These are phyloP conservation scores for Pelmatolapia mariae DNA, from an alignment of 2,113 vertebrate species.

Conservation along the genomic window DNA sequence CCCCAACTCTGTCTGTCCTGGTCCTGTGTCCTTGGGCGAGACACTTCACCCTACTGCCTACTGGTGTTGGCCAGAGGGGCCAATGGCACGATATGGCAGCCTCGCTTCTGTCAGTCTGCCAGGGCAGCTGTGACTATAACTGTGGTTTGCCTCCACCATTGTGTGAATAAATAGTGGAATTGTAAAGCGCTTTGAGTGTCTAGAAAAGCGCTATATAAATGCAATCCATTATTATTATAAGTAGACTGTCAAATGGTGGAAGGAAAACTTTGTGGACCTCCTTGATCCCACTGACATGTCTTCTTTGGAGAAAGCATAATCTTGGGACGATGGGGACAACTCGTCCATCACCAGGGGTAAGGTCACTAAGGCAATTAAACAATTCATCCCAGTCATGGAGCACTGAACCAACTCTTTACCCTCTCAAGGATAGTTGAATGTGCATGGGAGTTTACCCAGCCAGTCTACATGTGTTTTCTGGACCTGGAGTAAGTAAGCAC, in stretches of 20 bases:
- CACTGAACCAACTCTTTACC: neutral
- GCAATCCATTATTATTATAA: neutral
- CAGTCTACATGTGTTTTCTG: neutral
- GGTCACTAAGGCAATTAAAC: neutral
- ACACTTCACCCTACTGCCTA: no score
- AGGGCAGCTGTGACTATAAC: neutral
- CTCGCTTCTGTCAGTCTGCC: neutral
- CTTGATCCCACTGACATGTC: neutral
- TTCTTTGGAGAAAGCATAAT: neutral
- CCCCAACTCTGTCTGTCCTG: no score
- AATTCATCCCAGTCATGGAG: neutral
- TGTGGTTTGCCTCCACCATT: neutral
- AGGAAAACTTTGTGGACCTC: neutral
- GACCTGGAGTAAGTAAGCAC: neutral
- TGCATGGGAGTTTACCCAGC: neutral
- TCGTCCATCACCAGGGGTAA: neutral
- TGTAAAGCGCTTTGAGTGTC: rapidly evolving
- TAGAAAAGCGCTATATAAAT: neutral
- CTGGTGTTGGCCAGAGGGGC: no score
- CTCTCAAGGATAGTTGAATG: neutral
- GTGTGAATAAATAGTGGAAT: neutral
- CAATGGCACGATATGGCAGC: neutral
- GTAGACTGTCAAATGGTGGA: neutral
- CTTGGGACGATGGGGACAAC: neutral
- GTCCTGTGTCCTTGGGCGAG: no score